Evolutionary conservation across 2,113 vertebrate genomes (phyloP).

Genomic region (Carassius auratus): DNA sequence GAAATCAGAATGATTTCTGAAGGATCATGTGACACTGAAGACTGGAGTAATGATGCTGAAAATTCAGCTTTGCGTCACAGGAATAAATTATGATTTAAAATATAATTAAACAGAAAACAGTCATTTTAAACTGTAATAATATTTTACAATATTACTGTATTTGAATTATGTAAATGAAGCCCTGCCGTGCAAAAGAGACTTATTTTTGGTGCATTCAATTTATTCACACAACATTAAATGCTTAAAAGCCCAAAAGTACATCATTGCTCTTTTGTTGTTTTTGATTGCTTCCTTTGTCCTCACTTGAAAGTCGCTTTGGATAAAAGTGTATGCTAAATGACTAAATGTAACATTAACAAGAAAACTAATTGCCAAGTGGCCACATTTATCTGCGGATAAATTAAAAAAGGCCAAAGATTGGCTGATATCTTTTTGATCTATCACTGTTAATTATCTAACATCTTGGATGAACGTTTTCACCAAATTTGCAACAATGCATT

Average conservation of each 20-base stretch:
- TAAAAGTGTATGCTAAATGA: too few relatives aligned
- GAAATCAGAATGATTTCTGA: neutral
- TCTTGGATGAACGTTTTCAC: neutral
- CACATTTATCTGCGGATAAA: neutral
- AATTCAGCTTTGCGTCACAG: neutral
- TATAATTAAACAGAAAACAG: neutral
- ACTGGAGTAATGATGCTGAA: neutral
- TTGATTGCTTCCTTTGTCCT: too few relatives aligned
- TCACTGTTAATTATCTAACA: neutral
- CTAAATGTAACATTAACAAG: too few relatives aligned
- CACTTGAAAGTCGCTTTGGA: too few relatives aligned
- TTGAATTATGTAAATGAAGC: neutral
- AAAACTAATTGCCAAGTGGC: neutral
- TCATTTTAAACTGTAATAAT: neutral
- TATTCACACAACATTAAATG: too few relatives aligned
- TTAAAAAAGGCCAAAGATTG: neutral
- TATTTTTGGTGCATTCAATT: neutral
- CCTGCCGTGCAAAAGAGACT: neutral
- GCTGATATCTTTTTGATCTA: neutral
- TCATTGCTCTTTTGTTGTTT: too few relatives aligned
- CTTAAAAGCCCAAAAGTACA: too few relatives aligned
- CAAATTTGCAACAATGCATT: neutral
- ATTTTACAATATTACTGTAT: neutral
- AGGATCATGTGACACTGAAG: neutral
- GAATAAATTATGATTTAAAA: neutral